A percentile compares a stretch with the other conserved stretches of the same genome.
phyloP scores from a whole-genome alignment of 2,888 invertebrate genomes.

The Pantelozetes paolii region DNA sequence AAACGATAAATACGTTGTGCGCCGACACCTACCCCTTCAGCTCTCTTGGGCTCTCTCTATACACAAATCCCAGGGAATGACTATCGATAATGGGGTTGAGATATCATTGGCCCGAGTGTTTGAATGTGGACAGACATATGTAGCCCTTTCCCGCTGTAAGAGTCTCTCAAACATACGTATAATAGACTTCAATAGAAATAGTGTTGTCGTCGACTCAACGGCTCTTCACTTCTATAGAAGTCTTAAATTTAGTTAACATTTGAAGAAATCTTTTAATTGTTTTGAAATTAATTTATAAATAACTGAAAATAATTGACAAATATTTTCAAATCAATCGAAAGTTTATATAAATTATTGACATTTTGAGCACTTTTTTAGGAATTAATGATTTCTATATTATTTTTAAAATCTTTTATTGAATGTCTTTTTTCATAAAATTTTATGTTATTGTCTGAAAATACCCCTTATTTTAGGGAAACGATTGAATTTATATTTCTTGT shows the following conservation, averaged over 20 bases:
- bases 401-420: too few species aligned
- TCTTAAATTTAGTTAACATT: slow-evolving; percentile 15
- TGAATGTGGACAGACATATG: slow-evolving; percentile 94
- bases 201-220: slow-evolving; percentile 81
- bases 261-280: too few species aligned
- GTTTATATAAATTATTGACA: too few species aligned
- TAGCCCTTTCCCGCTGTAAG: slow-evolving; percentile 85
- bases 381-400: too few species aligned
- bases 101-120: slow-evolving; percentile 86
- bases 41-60: slow-evolving; percentile 97
- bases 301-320: too few species aligned
- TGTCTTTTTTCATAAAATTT: too few species aligned
- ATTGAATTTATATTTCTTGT: too few species aligned
- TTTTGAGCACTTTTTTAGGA: too few species aligned
- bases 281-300: too few species aligned
- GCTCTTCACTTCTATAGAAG: slow-evolving; percentile 71
- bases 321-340: too few species aligned
- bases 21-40: slow-evolving; percentile 77
- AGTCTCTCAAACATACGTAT: slow-evolving; percentile 78
- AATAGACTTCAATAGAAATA: slow-evolving; percentile 75
- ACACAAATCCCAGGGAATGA: slow-evolving; percentile 90
- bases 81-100: slow-evolving; percentile 82
- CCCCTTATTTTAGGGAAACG: too few species aligned
- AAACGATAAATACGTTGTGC: slow-evolving; percentile 56
- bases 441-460: too few species aligned